Percentiles rank a stretch among this genome's conserved stretches.
These are phyloP conservation scores for Erythrocercus mccallii DNA, from an alignment of 2,113 vertebrate genomes.

Conservation along the genomic window DNA sequence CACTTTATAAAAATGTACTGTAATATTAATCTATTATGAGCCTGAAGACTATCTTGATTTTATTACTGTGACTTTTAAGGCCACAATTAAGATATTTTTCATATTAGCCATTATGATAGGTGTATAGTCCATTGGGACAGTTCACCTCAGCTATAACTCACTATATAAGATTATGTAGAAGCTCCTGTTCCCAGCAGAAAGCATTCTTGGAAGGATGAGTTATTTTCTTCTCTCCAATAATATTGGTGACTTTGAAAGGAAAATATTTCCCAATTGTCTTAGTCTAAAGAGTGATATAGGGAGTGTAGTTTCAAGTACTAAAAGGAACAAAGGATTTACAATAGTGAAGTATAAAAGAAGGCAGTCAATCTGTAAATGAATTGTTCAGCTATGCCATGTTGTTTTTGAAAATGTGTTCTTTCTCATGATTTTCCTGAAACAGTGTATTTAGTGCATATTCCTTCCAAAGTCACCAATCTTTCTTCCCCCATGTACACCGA, in stretches of 20 bases:
- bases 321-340: neutral
- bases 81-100: neutral
- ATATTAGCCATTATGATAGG: neutral
- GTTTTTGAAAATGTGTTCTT: neutral
- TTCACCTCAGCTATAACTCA: neutral
- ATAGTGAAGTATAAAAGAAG: neutral
- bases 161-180: neutral
- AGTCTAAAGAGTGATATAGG: neutral
- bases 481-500: neutral
- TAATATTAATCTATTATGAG: slow-evolving; percentile 14
- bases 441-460: neutral
- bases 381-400: neutral
- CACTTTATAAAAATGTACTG: slow-evolving; percentile 53
- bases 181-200: neutral
- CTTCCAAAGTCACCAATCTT: neutral
- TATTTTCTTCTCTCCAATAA: neutral
- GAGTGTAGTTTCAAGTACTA: neutral
- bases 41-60: slow-evolving; percentile 12
- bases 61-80: slow-evolving; percentile 27
- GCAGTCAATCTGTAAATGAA: neutral
- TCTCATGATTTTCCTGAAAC: neutral
- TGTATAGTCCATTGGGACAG: neutral
- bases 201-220: neutral
- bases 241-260: neutral
- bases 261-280: neutral